Evolutionary conservation across 2,888 invertebrate species (phyloP).

Genomic region (Nyleta sp.): DNA sequence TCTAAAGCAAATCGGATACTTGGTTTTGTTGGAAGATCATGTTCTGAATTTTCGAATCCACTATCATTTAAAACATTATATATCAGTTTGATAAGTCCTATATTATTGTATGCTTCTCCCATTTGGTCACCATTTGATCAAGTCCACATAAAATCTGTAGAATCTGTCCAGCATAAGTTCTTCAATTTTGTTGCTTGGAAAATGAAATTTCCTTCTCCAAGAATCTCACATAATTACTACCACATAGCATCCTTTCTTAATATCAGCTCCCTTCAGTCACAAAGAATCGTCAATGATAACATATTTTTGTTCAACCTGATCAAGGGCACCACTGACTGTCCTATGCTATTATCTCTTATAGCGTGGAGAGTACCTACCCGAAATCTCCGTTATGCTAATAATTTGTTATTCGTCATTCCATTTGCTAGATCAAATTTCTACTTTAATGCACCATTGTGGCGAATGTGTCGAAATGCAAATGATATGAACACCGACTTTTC

Average conservation of each 20-base stretch:
- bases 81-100: too few relatives aligned
- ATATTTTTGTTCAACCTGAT: background rate
- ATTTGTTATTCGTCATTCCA: background rate
- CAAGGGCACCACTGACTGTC: background rate
- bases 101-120: background rate
- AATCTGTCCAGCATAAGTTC: background rate
- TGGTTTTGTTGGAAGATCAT: background rate
- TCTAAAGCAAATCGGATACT: too few relatives aligned
- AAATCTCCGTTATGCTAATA: background rate
- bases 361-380: background rate
- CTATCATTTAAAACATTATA: background rate
- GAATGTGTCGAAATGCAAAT: background rate
- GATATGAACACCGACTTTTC: background rate
- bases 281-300: background rate
- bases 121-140: background rate
- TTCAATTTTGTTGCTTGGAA: background rate
- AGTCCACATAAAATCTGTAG: background rate
- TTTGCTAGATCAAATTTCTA: background rate
- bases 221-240: background rate
- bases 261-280: background rate
- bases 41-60: background rate
- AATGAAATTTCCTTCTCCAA: too few relatives aligned
- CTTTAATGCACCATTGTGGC: background rate
- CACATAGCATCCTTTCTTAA: background rate
- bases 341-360: background rate